A percentile compares a stretch with the other conserved stretches of the same genome.
Evolutionary conservation across 2,113 vertebrate genomes (phyloP).

Genomic region (Macrotus californicus): DNA sequence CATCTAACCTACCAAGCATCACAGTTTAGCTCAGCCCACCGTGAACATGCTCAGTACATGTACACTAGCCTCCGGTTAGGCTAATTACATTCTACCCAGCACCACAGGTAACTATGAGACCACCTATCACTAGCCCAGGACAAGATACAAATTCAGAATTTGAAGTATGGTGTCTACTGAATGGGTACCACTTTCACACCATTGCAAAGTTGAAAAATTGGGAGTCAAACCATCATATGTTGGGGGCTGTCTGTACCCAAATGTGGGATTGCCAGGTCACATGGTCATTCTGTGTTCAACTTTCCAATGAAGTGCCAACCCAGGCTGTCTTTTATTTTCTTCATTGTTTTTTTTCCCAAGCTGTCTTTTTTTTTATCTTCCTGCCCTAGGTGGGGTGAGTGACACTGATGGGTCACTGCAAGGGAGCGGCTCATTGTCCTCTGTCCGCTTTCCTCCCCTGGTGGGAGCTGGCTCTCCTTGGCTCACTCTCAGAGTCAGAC

Average conservation of each 20-base stretch:
- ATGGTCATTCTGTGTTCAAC: not conserved
- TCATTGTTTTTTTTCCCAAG: not conserved
- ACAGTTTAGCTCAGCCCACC: not conserved
- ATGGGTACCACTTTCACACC: not conserved
- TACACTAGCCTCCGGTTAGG: too few species aligned
- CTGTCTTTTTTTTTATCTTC: not conserved
- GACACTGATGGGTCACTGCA: not conserved
- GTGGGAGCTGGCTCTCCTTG: not conserved
- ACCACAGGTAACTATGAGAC: too few species aligned
- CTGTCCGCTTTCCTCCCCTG: not conserved
- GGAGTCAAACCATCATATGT: not conserved
- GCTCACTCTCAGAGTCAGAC: not conserved
- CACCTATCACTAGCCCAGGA: not conserved
- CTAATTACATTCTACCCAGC: not conserved
- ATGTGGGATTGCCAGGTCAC: not conserved
- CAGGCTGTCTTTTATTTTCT: not conserved
- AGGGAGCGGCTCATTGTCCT: fast-evolving
- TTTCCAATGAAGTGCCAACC: not conserved
- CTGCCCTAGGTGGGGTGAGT: too few species aligned
- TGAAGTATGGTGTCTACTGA: not conserved
- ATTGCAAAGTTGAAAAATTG: not conserved
- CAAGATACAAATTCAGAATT: not conserved
- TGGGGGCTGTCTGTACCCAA: not conserved
- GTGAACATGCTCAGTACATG: not conserved
- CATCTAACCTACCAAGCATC: not conserved